Base-by-base conservation (phyloP, 2,797 vertebrate genomes). In the Rhincodon typus region DNA sequence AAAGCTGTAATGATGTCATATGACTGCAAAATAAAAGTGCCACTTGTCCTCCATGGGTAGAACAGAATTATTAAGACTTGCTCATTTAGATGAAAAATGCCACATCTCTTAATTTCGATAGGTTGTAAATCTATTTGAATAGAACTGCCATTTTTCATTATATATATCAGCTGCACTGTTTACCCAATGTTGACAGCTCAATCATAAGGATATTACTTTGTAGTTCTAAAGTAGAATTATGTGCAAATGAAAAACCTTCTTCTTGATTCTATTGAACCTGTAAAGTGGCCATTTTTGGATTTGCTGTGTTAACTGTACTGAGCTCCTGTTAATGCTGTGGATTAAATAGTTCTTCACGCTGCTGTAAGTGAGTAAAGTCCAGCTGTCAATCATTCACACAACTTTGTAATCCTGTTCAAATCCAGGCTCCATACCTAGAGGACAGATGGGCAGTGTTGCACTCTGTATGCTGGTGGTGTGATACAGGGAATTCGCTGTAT, bases 371-470 rank as follows among this genome's bases (percentile, higher is more conserved):
- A 46, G 27, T 8, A 74, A n/a, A 74, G 70, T n/a, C 69, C 70
- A 95, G 38, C 70, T 77, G 42, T 74, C 70, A 77, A 77, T 95
- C 27, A 50, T n/a, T 95, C 57, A 23, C n/a, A 69, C 90, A 93
- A 93, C 23, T 42, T 95, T 77, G 30, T 95, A 95, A 95, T 95
- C 90, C 90, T 93, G 62, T 93, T 93, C 42, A 95, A 95, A 77
- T 95, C 46, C 94, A 95, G 72, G 30, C 46, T 74, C 69, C 53
- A 19, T 72, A 17, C 27, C 69, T 70, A 0, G 70, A 77, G 27
- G 46, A n/a, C 70, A 77, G 94, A 77, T 95, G 38, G 27, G 25
- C 46, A 72, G 94, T 53, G 42, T 95, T 50, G 8, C 57, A 62
- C 57, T 62, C 57, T 62, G 46, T 50, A 0, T 13, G 57, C 57